Evolutionary conservation across 1,140 invertebrate genomes (phyloP).

Genomic region (Holotrichia oblita): DNA sequence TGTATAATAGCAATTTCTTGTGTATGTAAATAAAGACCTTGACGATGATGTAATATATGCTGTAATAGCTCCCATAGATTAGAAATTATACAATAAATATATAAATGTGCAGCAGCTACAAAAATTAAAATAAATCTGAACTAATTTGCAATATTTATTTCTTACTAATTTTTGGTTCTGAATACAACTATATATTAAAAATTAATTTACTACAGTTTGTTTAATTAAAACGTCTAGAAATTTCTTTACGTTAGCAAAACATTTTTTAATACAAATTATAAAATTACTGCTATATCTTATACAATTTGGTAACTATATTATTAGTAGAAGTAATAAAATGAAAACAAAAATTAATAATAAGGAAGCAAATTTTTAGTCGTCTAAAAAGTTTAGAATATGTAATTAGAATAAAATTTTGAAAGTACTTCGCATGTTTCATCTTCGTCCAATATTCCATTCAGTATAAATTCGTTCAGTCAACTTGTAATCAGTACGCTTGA

Average conservation of each 20-base stretch:
- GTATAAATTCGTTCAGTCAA: not conserved
- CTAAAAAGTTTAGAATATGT: too few species aligned
- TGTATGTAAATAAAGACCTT: slow-evolving; percentile 16
- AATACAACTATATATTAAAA: slow-evolving; percentile 9
- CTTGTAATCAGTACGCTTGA: not conserved
- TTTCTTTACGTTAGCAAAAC: too few species aligned
- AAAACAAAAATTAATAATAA: not conserved
- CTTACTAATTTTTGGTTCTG: not conserved
- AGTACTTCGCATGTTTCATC: not conserved
- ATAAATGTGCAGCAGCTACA: not conserved
- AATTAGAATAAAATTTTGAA: not conserved
- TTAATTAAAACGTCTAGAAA: too few species aligned
- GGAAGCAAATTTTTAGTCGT: not conserved
- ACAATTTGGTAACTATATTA: not conserved
- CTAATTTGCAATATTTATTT: not conserved
- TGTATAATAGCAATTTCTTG: not conserved
- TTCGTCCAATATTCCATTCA: not conserved
- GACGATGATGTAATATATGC: slow-evolving; percentile 25
- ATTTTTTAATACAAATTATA: too few species aligned
- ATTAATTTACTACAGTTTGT: not conserved
- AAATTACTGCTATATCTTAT: too few species aligned
- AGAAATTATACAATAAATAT: not conserved
- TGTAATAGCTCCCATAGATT: slow-evolving; percentile 3
- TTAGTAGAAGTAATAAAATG: not conserved
- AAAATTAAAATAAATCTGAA: slow-evolving; percentile 12